These are phyloP conservation scores for Agriopis leucophaearia DNA, from an alignment of 2,888 invertebrate genomes.

Conservation along the genomic window DNA sequence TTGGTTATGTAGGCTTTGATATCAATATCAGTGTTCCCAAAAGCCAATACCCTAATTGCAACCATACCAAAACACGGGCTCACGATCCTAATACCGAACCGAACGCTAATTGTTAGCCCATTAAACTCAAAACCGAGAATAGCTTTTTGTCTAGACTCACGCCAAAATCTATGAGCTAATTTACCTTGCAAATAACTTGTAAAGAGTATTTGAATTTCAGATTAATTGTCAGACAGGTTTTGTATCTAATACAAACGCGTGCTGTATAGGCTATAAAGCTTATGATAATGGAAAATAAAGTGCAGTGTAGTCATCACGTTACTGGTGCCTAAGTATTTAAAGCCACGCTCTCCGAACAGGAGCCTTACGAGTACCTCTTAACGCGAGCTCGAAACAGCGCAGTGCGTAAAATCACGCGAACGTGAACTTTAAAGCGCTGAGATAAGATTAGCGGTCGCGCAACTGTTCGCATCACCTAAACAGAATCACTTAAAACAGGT, in stretches of 20 bases:
- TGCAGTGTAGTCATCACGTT: neutral
- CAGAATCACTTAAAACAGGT: too few relatives aligned
- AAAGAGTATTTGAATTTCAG: conserved; percentile 19
- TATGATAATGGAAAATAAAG: conserved; percentile 11
- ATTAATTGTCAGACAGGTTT: conserved; percentile 20
- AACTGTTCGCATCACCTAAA: too few relatives aligned
- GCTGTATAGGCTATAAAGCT: too few relatives aligned
- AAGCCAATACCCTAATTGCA: neutral
- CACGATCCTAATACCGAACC: conserved; percentile 12
- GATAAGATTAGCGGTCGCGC: too few relatives aligned
- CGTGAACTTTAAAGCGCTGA: too few relatives aligned
- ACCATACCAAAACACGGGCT: conserved; percentile 7
- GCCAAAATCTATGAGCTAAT: conserved; percentile 19
- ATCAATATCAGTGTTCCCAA: neutral
- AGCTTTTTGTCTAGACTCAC: conserved; percentile 33
- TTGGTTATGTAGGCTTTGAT: neutral
- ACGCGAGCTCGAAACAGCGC: too few relatives aligned
- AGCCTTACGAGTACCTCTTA: too few relatives aligned
- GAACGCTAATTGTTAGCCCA: conserved; percentile 4
- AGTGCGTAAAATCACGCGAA: too few relatives aligned
- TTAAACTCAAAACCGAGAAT: conserved; percentile 19
- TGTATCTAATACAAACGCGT: neutral
- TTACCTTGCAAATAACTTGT: conserved; percentile 33
- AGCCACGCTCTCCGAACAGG: too few relatives aligned
- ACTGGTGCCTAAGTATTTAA: too few relatives aligned